A percentile compares a stretch with the other conserved stretches of the same genome.
phyloP scores from a whole-genome alignment of 2,797 vertebrate species.

The Oryzias sinensis region DNA sequence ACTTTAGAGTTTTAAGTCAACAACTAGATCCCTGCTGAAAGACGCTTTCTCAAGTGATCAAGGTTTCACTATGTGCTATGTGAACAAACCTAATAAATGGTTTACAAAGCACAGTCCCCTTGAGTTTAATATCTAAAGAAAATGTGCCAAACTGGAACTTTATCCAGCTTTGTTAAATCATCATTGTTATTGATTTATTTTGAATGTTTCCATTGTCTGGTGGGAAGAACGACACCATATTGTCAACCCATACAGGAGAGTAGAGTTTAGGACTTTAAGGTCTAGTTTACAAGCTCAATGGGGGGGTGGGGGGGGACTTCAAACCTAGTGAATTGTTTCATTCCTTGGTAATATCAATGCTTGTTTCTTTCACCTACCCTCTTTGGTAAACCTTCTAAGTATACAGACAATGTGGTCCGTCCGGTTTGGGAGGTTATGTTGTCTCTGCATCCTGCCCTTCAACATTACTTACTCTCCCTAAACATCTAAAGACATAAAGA shows the following conservation, averaged over 20 bases:
- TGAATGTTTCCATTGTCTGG: too few relatives aligned
- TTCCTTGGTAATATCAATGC: background rate
- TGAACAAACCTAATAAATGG: constrained; percentile 51
- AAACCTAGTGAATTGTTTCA: background rate
- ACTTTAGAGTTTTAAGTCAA: constrained; percentile 40
- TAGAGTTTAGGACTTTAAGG: too few relatives aligned
- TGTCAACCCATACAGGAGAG: too few relatives aligned
- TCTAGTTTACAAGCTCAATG: too few relatives aligned
- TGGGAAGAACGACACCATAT: too few relatives aligned
- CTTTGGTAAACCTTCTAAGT: constrained; percentile 4
- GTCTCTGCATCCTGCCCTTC: constrained; percentile 24
- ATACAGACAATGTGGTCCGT: constrained; percentile 55
- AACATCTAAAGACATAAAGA: constrained; percentile 12
- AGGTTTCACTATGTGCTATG: constrained; percentile 14
- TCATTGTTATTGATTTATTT: too few relatives aligned
- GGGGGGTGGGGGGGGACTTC: too few relatives aligned
- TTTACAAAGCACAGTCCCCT: constrained; percentile 9
- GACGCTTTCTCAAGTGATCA: constrained; percentile 18
- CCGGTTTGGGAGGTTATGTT: constrained; percentile 48
- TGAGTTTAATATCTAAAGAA: background rate
- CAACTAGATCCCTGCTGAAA: background rate
- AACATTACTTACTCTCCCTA: constrained; percentile 33
- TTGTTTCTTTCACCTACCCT: background rate
- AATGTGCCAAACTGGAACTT: too few relatives aligned
- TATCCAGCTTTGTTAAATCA: too few relatives aligned